phyloP scores from a whole-genome alignment of 1,140 invertebrate species.

The Oreohelix idahoensis region DNA sequence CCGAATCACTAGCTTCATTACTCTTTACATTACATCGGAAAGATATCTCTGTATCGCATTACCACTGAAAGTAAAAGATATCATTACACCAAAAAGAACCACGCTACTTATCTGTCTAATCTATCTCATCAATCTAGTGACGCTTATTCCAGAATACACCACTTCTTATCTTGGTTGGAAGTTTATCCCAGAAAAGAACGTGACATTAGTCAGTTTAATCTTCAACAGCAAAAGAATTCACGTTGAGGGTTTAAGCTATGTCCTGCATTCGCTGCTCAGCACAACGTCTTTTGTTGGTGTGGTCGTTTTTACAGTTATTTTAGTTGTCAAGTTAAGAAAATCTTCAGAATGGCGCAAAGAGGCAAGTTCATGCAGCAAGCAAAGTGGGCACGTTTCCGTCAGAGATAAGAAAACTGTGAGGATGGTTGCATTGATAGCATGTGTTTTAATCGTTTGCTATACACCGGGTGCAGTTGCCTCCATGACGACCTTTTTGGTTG shows the following conservation, averaged over 20 bases:
- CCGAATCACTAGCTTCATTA: background rate
- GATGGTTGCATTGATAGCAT: conserved; percentile 16
- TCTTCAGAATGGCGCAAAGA: conserved; percentile 11
- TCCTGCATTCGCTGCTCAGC: background rate
- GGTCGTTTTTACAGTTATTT: background rate
- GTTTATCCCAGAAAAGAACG: background rate
- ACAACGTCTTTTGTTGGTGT: background rate
- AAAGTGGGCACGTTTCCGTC: background rate
- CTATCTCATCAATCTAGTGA: background rate
- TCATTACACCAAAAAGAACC: background rate
- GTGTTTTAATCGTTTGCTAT: conserved; percentile 9
- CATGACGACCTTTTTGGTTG: background rate
- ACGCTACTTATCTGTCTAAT: background rate
- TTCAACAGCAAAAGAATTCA: background rate
- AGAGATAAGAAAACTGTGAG: conserved; percentile 1
- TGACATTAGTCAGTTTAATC: background rate
- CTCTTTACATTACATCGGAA: background rate
- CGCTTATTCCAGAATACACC: conserved; percentile 1
- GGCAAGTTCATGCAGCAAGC: background rate
- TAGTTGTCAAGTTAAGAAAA: background rate
- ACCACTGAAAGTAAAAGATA: background rate
- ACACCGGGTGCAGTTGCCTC: background rate
- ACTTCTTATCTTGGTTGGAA: background rate
- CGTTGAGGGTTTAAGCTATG: background rate
- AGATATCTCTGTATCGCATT: background rate